A percentile compares a stretch with the other conserved stretches of the same genome.
These are phyloP conservation scores for Aleiodes alternator DNA, from an alignment of 2,888 invertebrate genomes.

Conservation along the genomic window DNA sequence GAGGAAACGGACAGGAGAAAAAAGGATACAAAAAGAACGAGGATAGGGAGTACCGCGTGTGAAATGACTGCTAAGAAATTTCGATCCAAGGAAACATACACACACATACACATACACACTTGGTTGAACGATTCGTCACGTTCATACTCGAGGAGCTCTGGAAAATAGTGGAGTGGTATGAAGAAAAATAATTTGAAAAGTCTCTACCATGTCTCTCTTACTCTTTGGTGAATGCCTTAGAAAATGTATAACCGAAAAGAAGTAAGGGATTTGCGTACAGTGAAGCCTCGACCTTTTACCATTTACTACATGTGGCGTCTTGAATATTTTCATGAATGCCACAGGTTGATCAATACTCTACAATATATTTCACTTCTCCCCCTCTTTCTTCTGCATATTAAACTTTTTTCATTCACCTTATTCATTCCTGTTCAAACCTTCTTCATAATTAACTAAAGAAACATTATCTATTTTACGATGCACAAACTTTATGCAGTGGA, in stretches of 20 bases:
- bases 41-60: slow-evolving; percentile 9
- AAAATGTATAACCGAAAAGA: slow-evolving; percentile 4
- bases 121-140: slow-evolving; percentile 35
- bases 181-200: slow-evolving; percentile 41
- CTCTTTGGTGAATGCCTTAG: slow-evolving; percentile 3
- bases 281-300: slow-evolving; percentile 14
- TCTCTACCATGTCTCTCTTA: slow-evolving; percentile 1
- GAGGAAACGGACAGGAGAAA: neutral
- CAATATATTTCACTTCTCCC: neutral
- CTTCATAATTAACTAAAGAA: neutral
- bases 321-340: slow-evolving; percentile 30
- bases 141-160: slow-evolving; percentile 29
- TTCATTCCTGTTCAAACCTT: too few species aligned
- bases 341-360: slow-evolving; percentile 31
- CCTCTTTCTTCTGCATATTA: too few species aligned
- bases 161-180: neutral
- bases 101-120: neutral
- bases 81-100: slow-evolving; percentile 11
- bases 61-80: slow-evolving; percentile 34
- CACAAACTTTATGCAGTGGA: slow-evolving; percentile 33
- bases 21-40: neutral
- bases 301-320: slow-evolving; percentile 21
- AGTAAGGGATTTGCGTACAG: neutral
- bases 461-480: slow-evolving; percentile 6
- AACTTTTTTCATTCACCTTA: too few species aligned